Conservation (phyloP, 37 sponge, comb jelly and placozoan genomes). For the Lycopodina hypogea region DNA sequence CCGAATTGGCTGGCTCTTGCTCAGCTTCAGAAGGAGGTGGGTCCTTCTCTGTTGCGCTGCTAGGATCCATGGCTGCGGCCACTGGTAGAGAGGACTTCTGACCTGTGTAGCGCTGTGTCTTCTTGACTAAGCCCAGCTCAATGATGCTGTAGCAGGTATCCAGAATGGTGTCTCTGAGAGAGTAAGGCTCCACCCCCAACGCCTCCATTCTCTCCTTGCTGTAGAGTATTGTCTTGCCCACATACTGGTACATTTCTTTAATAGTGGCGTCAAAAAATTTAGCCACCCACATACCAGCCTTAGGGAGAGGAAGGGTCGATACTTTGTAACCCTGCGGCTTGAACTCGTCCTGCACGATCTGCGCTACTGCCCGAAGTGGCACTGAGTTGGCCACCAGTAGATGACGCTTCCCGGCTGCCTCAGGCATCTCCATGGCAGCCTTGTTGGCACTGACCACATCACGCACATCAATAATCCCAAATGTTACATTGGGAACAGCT, state of each 20-base stretch:
- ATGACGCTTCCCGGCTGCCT: slow-evolving; percentile 70
- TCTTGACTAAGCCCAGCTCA: slow-evolving; percentile 61
- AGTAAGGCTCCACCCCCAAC: slow-evolving; percentile 63
- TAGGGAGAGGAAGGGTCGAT: slow-evolving; percentile 36
- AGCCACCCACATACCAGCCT: slow-evolving; percentile 40
- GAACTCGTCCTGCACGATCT: slow-evolving; percentile 61
- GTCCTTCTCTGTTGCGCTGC: background rate
- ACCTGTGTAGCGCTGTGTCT: slow-evolving; percentile 61
- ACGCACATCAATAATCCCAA: slow-evolving; percentile 74
- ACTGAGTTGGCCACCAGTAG: slow-evolving; percentile 19
- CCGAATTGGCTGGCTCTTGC: background rate
- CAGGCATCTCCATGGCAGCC: slow-evolving; percentile 72
- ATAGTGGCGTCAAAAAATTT: slow-evolving; percentile 36
- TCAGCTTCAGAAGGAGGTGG: background rate
- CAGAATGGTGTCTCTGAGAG: slow-evolving; percentile 56
- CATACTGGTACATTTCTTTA: slow-evolving; percentile 24
- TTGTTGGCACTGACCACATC: slow-evolving; percentile 88
- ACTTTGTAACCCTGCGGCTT: slow-evolving; percentile 72
- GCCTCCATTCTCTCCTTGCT: slow-evolving; percentile 55
- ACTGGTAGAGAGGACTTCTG: slow-evolving; percentile 34
- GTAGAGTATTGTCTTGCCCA: slow-evolving; percentile 39
- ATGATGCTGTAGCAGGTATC: slow-evolving; percentile 82
- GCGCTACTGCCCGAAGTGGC: slow-evolving; percentile 54
- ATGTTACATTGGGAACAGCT: slow-evolving; percentile 51
- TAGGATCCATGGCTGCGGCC: background rate